Base-by-base conservation (phyloP, 2,113 vertebrate genomes). In the Salvelinus fontinalis region DNA sequence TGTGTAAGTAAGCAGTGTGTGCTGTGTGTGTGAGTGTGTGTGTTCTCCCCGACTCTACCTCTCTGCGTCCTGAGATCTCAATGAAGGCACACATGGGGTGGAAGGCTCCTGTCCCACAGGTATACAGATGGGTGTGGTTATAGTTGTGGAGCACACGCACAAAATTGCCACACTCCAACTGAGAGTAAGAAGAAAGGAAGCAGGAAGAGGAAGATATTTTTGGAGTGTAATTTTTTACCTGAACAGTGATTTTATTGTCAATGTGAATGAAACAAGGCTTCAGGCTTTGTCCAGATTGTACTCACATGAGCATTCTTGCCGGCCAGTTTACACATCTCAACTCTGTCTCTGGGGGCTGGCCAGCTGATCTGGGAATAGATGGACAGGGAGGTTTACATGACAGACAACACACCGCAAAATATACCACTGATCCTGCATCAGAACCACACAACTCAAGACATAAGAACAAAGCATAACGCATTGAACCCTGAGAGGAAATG, bases 151-250 rank as follows among this genome's bases (percentile, higher is more conserved):
- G 95, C 65, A 99, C 96, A 16, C 97, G 90, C 77, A 99, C 92
- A 84, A 97, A 99, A 93, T 99, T 99, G 71, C 95, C 95, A 89
- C 98, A 99, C 91, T 99, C 97, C 82, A 94, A 90, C 97, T 97
- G 82, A 88, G 72, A 74, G 75, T 62, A n/a, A 54, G 49, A 18
- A 54, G 78, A 26, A 5, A 60, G 54, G 29, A 3, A 77, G 48
- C 18, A 44, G 11, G 7, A 44, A 44, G 39, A 13, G 49, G 14
- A 51, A 14, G 1, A 34, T 8, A 34, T 34, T 34, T 34, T 34
- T 34, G 34, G 34, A 34, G 7, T 34, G 34, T 34, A 1, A 34
- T 34, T 34, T 34, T 54, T 54, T 54, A 4, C 14, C 14, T 0
- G 2, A 54, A 54, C 14, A 54, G 18, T 67, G 24, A 24, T 26